Conservation (phyloP, 92 coral and sea anemone species). For the Zoanthus sansibaricus region DNA sequence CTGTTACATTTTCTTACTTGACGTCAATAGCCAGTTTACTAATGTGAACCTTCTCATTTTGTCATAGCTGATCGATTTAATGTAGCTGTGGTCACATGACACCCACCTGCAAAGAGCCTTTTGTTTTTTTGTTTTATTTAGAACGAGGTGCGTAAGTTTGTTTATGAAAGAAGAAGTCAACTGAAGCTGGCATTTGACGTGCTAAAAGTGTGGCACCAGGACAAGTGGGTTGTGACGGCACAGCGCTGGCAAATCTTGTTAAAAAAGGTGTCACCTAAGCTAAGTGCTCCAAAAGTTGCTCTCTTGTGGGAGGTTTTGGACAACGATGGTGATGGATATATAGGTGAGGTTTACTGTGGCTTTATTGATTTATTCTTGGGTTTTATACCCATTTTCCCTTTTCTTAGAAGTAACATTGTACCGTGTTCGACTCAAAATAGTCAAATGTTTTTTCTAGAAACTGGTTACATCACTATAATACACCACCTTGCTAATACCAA, state of each 20-base stretch:
- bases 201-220: slow-evolving; percentile 74
- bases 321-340: slow-evolving; percentile 73
- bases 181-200: slow-evolving; percentile 94
- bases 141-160: slow-evolving; percentile 97
- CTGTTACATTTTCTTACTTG: no score
- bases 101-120: no score
- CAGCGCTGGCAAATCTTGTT: slow-evolving; percentile 79
- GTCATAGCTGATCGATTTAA: no score
- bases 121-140: slow-evolving; percentile 2
- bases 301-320: slow-evolving; percentile 94
- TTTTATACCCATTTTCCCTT: no score
- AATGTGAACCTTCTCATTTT: no score
- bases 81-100: no score
- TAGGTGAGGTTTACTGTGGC: slow-evolving; percentile 60
- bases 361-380: background rate
- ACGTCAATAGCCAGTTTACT: no score
- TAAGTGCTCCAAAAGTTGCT: slow-evolving; percentile 87
- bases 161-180: slow-evolving; percentile 92
- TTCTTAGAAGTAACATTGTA: no score
- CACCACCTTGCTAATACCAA: no score
- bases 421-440: no score
- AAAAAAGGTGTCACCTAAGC: slow-evolving; percentile 82
- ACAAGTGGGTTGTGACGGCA: slow-evolving; percentile 81
- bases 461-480: no score
- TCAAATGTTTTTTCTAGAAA: no score